These are phyloP conservation scores for Toxonevra muliebris DNA, from an alignment of 2,888 invertebrate species.

Conservation along the genomic window DNA sequence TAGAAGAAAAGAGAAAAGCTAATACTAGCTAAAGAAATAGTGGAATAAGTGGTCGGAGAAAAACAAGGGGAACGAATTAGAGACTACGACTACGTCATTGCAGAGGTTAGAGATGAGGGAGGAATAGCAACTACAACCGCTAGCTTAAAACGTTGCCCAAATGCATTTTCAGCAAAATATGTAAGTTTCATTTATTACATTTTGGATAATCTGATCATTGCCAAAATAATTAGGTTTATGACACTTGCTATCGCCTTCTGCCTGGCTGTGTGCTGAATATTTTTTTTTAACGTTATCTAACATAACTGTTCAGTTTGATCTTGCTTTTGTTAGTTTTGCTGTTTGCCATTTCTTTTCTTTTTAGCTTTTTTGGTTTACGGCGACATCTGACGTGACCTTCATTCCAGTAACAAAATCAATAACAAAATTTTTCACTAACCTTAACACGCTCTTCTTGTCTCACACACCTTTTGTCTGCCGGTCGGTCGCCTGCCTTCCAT, in stretches of 20 bases:
- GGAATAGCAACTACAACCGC: too few species aligned
- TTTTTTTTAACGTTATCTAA: too few species aligned
- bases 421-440: slow-evolving; percentile 43
- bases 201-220: too few species aligned
- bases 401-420: slow-evolving; percentile 58
- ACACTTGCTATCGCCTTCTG: neutral
- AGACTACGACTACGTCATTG: too few species aligned
- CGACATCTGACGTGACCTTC: slow-evolving; percentile 55
- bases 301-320: slow-evolving; percentile 1
- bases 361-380: slow-evolving; percentile 14
- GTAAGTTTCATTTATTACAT: slow-evolving; percentile 24
- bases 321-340: slow-evolving; percentile 19
- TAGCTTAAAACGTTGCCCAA: slow-evolving; percentile 17
- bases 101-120: too few species aligned
- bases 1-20: too few species aligned
- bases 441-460: slow-evolving; percentile 38
- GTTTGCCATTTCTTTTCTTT: neutral
- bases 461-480: slow-evolving; percentile 12
- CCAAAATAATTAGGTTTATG: neutral
- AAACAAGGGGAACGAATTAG: too few species aligned
- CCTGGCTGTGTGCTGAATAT: neutral
- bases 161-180: slow-evolving; percentile 37
- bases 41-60: too few species aligned
- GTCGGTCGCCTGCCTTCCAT: neutral
- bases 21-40: too few species aligned